These are phyloP conservation scores for Horisme vitalbata DNA, from an alignment of 2,888 invertebrate genomes.

Conservation along the genomic window DNA sequence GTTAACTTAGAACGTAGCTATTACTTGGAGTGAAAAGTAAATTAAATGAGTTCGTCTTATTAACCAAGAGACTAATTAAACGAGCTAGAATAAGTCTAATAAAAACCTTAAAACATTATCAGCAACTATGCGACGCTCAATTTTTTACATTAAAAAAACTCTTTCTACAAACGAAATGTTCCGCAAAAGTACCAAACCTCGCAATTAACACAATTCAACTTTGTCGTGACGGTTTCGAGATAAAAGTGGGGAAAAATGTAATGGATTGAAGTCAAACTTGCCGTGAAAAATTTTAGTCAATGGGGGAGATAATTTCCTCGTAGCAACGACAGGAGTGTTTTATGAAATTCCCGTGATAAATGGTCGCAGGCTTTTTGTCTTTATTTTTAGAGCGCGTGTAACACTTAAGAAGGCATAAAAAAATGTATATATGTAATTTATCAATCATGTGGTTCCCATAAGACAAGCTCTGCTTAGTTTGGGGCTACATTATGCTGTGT, in stretches of 20 bases:
- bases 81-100: conserved; percentile 28
- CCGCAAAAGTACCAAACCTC: conserved; percentile 58
- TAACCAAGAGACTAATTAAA: conserved; percentile 26
- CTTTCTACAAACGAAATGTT: conserved; percentile 50
- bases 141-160: conserved; percentile 44
- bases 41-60: conserved; percentile 25
- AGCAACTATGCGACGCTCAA: conserved; percentile 38
- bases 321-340: conserved; percentile 65
- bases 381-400: too few relatives aligned
- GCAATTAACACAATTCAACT: conserved; percentile 76
- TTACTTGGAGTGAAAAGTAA: conserved; percentile 9
- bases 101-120: conserved; percentile 32
- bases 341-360: conserved; percentile 72
- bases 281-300: conserved; percentile 78
- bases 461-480: too few relatives aligned
- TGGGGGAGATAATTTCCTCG: conserved; percentile 76
- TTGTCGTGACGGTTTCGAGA: conserved; percentile 63
- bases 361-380: conserved; percentile 42
- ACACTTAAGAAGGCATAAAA: too few relatives aligned
- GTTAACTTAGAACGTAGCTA: conserved; percentile 1
- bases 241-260: conserved; percentile 71
- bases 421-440: too few relatives aligned
- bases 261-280: conserved; percentile 80
- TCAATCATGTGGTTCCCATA: too few relatives aligned
- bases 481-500: too few relatives aligned